Base-by-base conservation (phyloP, 2,113 vertebrate genomes). In the Tragelaphus imberbis region DNA sequence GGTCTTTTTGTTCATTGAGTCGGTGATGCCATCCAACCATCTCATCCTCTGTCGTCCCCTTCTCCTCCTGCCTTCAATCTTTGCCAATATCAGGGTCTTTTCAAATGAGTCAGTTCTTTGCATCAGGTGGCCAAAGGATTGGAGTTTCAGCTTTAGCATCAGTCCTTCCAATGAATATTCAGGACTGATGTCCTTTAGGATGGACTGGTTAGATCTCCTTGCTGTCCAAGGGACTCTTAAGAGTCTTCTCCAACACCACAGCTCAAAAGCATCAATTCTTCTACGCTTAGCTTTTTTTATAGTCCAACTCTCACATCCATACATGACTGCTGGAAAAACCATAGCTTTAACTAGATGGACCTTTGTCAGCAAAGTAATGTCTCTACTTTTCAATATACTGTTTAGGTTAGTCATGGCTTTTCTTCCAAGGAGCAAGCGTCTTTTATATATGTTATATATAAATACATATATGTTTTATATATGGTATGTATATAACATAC, bases 281-380 rank as follows among this genome's bases (percentile, higher is more conserved):
- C 7, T 3, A 7, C 0, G 0, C n/a, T 36, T 19, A 36, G 65
- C 65, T 71, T 71, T 71, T n/a, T 71, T 71, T 23, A 36, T 36
- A 71, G n/a, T 36, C 65, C 65, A 71, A 23, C 19, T 36, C n/a
- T 36, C 65, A 71, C 17, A 36, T 71, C n/a, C 17, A 21, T 71
- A 36, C 19, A 36, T 23, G 19, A 21, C 63, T 71, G 1, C 65
- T 71, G 65, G 65, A 71, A 23, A 71, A 36, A 36, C n/a, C n/a
- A 71, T 36, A 71, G 65, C 17, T 71, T 71, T 71, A n/a, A 71
- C 17, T 36, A 71, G n/a, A 36, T 23, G 17, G 65, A 71, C 4
- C n/a, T 71, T 71, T 71, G n/a, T 71, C 17, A 6, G n/a, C 19
- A 21, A 71, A 71, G 65, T 6, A 23, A 36, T 36, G 65, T 21